These are phyloP conservation scores for Cassiopea xamachana DNA, from an alignment of 30 jellyfish, hydroid and myxozoan genomes.

Conservation along the genomic window DNA sequence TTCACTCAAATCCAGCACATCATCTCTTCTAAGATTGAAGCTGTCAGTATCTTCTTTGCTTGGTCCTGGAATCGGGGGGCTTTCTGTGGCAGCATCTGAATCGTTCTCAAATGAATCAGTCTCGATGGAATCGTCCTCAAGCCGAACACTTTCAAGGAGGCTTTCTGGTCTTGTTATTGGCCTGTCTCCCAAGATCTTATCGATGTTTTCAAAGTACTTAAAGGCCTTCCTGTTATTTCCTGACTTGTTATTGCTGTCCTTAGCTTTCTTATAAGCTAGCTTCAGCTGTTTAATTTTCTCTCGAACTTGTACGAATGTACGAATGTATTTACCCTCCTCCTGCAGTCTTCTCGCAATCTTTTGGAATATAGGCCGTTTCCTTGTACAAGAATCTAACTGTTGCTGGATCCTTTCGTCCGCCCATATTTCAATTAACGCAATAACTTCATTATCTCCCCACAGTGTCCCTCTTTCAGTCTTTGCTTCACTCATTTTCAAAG, in stretches of 20 bases:
- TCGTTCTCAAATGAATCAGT: not conserved
- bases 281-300: conserved; percentile 42
- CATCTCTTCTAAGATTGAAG: not conserved
- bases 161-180: conserved; percentile 50
- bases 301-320: conserved; percentile 9
- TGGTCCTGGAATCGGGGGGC: conserved; percentile 34
- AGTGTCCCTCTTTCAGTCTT: conserved; percentile 37
- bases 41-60: conserved; percentile 1
- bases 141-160: conserved; percentile 3
- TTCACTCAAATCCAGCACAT: conserved; percentile 37
- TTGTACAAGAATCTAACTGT: conserved; percentile 46
- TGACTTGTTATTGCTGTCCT: conserved; percentile 39
- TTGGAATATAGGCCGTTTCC: conserved; percentile 22
- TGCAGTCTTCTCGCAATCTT: conserved; percentile 4
- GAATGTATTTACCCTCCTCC: conserved; percentile 10
- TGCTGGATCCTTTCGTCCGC: conserved; percentile 70
- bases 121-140: not conserved
- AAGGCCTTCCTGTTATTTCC: conserved; percentile 30
- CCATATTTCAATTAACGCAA: conserved; percentile 45
- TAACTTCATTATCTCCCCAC: conserved; percentile 50
- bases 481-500: conserved; percentile 1
- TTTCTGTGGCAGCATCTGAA: conserved; percentile 16
- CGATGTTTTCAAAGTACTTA: conserved; percentile 33
- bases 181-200: conserved; percentile 44
- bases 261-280: conserved; percentile 14